A percentile compares a stretch with the other conserved stretches of the same genome.
Evolutionary conservation across 2,797 vertebrate genomes (phyloP).

Genomic region (Pseudochaenichthys georgianus): DNA sequence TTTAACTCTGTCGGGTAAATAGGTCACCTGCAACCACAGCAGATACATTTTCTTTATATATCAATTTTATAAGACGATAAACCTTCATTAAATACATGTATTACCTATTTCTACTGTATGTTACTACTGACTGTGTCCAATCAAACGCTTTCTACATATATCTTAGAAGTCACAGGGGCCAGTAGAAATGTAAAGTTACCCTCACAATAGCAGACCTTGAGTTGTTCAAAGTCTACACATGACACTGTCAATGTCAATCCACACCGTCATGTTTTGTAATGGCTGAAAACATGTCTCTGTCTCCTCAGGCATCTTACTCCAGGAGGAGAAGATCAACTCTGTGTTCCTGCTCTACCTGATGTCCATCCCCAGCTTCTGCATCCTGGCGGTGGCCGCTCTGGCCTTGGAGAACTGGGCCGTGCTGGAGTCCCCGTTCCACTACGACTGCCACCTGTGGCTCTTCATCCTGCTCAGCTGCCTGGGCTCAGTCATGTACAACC

Average conservation of each 20-base stretch:
- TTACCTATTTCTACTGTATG: too few relatives aligned
- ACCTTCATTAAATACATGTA: too few relatives aligned
- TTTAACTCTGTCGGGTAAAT: too few relatives aligned
- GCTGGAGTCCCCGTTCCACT: slow-evolving; percentile 84
- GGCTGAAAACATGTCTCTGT: neutral
- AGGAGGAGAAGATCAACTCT: slow-evolving; percentile 93
- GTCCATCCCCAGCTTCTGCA: slow-evolving; percentile 96
- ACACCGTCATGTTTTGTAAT: slow-evolving; percentile 8
- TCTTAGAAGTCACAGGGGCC: too few relatives aligned
- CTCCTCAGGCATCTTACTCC: slow-evolving; percentile 90
- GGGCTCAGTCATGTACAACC: slow-evolving; percentile 95
- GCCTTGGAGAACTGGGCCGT: slow-evolving; percentile 89
- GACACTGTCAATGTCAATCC: neutral
- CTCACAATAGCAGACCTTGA: too few relatives aligned
- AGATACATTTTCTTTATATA: too few relatives aligned
- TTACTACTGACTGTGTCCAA: too few relatives aligned
- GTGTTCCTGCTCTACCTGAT: slow-evolving; percentile 94
- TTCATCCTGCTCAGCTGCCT: slow-evolving; percentile 96
- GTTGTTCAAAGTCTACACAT: neutral
- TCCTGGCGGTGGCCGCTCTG: slow-evolving; percentile 89
- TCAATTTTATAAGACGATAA: too few relatives aligned
- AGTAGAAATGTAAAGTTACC: too few relatives aligned
- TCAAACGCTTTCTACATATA: too few relatives aligned
- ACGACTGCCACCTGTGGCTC: slow-evolving; percentile 89
- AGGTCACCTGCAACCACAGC: too few relatives aligned